These are phyloP conservation scores for Geopemphigus sp. DNA, from an alignment of 1,140 invertebrate species.

Conservation along the genomic window DNA sequence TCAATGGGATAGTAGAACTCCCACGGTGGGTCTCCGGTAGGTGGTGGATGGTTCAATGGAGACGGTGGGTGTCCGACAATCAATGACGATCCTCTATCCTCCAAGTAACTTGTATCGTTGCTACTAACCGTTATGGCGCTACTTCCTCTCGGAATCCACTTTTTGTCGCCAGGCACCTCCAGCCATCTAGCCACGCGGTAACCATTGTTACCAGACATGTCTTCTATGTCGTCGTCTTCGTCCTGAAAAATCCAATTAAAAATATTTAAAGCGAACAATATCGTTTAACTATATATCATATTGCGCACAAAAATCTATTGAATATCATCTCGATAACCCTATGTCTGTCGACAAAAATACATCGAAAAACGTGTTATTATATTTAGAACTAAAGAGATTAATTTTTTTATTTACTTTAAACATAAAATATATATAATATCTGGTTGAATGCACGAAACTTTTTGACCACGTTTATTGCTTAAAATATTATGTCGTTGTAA, in stretches of 20 bases:
- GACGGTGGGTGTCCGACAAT: constrained; percentile 67
- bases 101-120: constrained; percentile 75
- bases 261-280: neutral
- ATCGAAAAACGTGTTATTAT: no score
- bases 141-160: constrained; percentile 61
- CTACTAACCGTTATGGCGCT: constrained; percentile 79
- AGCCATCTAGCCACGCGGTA: constrained; percentile 30
- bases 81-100: constrained; percentile 72
- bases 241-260: constrained; percentile 7
- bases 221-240: constrained; percentile 17
- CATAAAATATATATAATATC: no score
- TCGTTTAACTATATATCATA: no score
- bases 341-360: no score
- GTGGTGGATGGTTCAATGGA: constrained; percentile 56
- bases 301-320: no score
- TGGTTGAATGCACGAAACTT: no score
- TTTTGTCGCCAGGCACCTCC: constrained; percentile 54
- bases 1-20: constrained; percentile 70
- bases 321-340: no score
- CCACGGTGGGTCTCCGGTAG: constrained; percentile 59
- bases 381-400: no score
- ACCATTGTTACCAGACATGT: neutral
- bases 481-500: no score
- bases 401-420: no score
- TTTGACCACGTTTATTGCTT: no score